These are phyloP conservation scores for Emys orbicularis DNA, from an alignment of 2,797 vertebrate genomes.

Conservation along the genomic window DNA sequence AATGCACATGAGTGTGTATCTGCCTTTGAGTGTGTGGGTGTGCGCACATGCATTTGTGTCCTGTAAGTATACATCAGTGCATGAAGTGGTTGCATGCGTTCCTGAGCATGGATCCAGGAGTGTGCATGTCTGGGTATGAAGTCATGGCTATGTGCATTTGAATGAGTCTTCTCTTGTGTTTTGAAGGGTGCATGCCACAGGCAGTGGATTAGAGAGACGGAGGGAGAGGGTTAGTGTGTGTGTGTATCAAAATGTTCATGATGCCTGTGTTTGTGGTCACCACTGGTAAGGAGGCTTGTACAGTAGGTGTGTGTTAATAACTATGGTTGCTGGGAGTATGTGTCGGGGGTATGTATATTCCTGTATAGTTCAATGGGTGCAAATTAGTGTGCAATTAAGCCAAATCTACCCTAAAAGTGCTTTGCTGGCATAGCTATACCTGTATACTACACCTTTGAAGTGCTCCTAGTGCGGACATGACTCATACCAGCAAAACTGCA, in stretches of 20 bases:
- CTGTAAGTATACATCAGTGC: not conserved
- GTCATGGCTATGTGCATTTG: not conserved
- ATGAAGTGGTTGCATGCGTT: fast-evolving
- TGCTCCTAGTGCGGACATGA: not conserved
- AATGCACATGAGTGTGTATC: not conserved
- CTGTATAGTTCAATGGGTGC: not conserved
- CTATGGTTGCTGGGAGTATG: not conserved
- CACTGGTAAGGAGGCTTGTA: not conserved
- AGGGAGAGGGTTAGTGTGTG: not conserved
- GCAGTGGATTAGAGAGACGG: not conserved
- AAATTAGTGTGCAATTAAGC: not conserved
- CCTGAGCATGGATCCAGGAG: not conserved
- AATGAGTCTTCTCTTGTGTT: not conserved
- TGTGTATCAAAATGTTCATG: not conserved
- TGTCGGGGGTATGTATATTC: not conserved
- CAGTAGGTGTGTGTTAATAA: not conserved
- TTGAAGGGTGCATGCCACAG: fast-evolving
- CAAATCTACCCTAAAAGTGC: not conserved
- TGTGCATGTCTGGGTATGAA: not conserved
- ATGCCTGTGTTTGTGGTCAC: not conserved
- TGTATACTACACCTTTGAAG: not conserved
- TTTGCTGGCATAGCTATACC: not conserved
- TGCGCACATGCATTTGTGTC: not conserved
- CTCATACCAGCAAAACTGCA: not conserved
- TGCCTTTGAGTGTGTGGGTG: not conserved